phyloP scores from a whole-genome alignment of 2,888 invertebrate species.

The Timandra comae region DNA sequence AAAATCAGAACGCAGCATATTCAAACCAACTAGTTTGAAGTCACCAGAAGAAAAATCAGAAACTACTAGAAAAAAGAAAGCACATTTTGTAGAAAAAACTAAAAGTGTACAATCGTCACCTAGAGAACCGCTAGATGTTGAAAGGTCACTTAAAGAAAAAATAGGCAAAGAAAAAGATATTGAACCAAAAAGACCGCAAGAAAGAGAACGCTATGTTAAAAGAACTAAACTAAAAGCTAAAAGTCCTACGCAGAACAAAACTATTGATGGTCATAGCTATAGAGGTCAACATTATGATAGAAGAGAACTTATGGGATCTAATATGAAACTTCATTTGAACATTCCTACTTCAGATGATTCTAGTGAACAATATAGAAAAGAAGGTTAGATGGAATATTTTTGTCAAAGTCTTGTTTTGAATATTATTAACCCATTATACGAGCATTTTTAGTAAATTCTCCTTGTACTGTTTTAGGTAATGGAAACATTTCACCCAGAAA shows the following conservation, averaged over 20 bases:
- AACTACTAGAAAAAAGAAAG: slow-evolving; percentile 58
- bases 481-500: slow-evolving; percentile 77
- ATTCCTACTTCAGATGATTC: slow-evolving; percentile 79
- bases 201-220: slow-evolving; percentile 67
- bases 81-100: slow-evolving; percentile 65
- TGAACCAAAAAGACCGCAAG: slow-evolving; percentile 55
- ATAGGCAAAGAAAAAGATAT: slow-evolving; percentile 52
- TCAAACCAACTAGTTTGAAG: slow-evolving; percentile 45
- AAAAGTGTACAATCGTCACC: slow-evolving; percentile 65
- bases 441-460: too few species aligned
- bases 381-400: too few species aligned
- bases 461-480: slow-evolving; percentile 48
- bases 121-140: slow-evolving; percentile 53
- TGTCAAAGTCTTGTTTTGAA: too few species aligned
- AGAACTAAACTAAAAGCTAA: slow-evolving; percentile 68
- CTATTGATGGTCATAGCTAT: slow-evolving; percentile 48
- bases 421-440: too few species aligned
- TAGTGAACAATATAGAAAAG: slow-evolving; percentile 73
- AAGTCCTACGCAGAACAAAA: slow-evolving; percentile 66
- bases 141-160: slow-evolving; percentile 62
- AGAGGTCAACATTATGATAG: slow-evolving; percentile 64
- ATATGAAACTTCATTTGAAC: slow-evolving; percentile 72
- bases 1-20: slow-evolving; percentile 46
- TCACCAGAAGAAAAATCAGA: slow-evolving; percentile 66
- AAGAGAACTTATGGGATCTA: slow-evolving; percentile 69